These are phyloP conservation scores for Pseudochromis fuscus DNA, from an alignment of 2,797 vertebrate genomes.

Conservation along the genomic window DNA sequence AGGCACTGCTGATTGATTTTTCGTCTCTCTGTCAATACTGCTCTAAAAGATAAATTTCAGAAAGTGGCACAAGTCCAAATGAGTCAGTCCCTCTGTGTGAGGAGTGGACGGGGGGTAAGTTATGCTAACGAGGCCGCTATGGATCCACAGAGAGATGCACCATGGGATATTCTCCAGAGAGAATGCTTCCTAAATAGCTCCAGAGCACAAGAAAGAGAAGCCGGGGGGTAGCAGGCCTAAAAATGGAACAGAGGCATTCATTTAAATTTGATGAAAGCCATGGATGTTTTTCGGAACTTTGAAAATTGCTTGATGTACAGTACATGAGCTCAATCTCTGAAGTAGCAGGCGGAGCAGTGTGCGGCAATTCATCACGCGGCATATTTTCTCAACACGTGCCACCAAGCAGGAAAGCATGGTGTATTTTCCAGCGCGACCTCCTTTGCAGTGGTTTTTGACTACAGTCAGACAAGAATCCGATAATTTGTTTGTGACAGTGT, in stretches of 20 bases:
- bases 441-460: slow-evolving; percentile 10
- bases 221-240: slow-evolving; percentile 40
- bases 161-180: slow-evolving; percentile 67
- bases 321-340: slow-evolving; percentile 49
- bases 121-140: slow-evolving; percentile 69
- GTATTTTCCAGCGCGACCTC: slow-evolving; percentile 8
- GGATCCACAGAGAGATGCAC: slow-evolving; percentile 62
- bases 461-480: not conserved
- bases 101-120: slow-evolving; percentile 20
- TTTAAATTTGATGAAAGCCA: slow-evolving; percentile 77
- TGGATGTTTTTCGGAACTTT: slow-evolving; percentile 64
- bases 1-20: slow-evolving; percentile 42
- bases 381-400: slow-evolving; percentile 54
- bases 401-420: slow-evolving; percentile 17
- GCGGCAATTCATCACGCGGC: slow-evolving; percentile 43
- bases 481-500: not conserved
- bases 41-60: slow-evolving; percentile 50
- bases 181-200: slow-evolving; percentile 70
- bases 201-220: slow-evolving; percentile 59
- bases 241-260: slow-evolving; percentile 65
- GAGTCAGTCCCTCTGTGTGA: slow-evolving; percentile 25
- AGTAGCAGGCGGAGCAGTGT: slow-evolving; percentile 43
- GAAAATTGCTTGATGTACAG: slow-evolving; percentile 60
- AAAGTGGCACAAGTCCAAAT: slow-evolving; percentile 47
- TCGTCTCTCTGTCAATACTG: slow-evolving; percentile 30